A percentile compares a stretch with the other conserved stretches of the same genome.
phyloP scores from a whole-genome alignment of 2,797 vertebrate species.

The Hirundo rustica region DNA sequence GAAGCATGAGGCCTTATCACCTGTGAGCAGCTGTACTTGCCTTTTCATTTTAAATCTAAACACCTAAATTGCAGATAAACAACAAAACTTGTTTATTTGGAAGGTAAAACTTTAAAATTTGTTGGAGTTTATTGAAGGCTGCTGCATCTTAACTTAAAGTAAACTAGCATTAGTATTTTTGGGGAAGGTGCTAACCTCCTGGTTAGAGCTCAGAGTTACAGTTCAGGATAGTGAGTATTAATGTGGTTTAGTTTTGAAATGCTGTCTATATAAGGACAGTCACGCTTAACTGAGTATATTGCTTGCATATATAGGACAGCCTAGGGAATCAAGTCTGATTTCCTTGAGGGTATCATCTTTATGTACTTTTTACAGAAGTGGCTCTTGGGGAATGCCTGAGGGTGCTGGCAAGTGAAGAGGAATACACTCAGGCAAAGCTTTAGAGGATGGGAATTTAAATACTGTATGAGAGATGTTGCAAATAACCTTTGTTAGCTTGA shows the following conservation, averaged over 20 bases:
- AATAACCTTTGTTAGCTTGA: not conserved
- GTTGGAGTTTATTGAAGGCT: not conserved
- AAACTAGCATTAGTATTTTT: not conserved
- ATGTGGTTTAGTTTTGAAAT: not conserved
- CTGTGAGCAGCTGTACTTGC: slow-evolving; percentile 19
- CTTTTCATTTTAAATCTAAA: not conserved
- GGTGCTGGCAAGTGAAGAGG: not conserved
- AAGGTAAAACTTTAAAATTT: not conserved
- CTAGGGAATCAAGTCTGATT: not conserved
- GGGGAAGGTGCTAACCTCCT: not conserved
- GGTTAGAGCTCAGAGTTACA: not conserved
- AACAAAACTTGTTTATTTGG: not conserved
- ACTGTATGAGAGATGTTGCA: not conserved
- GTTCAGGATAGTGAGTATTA: not conserved
- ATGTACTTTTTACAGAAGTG: not conserved
- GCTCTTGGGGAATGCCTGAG: not conserved
- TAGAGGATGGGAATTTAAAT: not conserved
- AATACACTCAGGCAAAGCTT: not conserved
- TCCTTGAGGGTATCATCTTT: not conserved
- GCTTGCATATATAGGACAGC: not conserved
- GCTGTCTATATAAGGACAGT: not conserved
- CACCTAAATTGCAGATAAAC: not conserved
- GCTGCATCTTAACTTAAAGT: not conserved
- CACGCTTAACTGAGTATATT: not conserved
- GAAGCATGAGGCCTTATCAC: slow-evolving; percentile 8